Conservation (phyloP, 1,140 invertebrate genomes). For the Bilobella aurantiaca region DNA sequence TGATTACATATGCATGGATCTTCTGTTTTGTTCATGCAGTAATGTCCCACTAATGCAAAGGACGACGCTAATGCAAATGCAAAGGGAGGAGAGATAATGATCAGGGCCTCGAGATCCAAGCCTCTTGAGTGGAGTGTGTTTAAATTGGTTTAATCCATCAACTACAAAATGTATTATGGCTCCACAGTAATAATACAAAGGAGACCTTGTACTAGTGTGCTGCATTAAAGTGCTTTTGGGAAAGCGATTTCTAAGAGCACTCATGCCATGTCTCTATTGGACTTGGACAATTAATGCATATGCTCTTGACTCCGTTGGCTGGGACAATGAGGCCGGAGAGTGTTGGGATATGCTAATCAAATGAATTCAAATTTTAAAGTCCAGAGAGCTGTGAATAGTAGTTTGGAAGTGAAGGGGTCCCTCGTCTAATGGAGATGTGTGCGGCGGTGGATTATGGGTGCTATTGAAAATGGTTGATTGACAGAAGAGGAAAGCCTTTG, state of each 20-base stretch:
- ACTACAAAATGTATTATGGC: neutral
- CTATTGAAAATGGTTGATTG: conserved; percentile 5
- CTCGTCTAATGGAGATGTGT: neutral
- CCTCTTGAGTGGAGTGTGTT: neutral
- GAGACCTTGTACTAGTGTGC: no score
- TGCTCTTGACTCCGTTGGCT: no score
- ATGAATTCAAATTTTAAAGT: neutral
- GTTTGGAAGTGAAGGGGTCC: neutral
- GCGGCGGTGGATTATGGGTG: neutral
- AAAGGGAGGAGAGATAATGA: no score
- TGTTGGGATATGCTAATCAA: neutral
- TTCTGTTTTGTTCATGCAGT: no score
- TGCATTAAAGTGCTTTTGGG: no score
- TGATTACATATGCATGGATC: neutral
- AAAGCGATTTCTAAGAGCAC: no score
- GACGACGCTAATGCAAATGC: neutral
- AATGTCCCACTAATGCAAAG: neutral
- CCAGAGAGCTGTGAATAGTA: neutral
- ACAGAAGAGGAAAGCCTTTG: neutral
- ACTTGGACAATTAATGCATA: no score
- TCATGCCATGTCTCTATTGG: no score
- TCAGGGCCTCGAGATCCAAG: no score
- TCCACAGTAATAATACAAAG: no score
- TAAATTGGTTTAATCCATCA: conserved; percentile 8
- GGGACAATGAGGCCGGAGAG: neutral